A percentile compares a stretch with the other conserved stretches of the same genome.
phyloP scores from a whole-genome alignment of 2,113 vertebrate species.

The Mandrillus leucophaeus region DNA sequence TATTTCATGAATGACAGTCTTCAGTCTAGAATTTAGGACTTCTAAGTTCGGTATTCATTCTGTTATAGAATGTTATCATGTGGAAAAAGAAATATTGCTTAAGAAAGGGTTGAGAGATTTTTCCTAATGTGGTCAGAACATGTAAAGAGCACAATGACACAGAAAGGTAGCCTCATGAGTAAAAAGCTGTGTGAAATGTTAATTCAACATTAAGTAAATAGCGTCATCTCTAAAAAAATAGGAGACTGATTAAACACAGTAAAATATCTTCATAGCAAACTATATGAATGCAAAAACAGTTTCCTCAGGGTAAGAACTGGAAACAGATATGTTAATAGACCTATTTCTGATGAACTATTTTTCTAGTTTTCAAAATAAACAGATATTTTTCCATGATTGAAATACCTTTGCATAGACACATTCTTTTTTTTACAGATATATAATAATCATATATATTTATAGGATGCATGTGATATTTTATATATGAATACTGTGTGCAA shows the following conservation, averaged over 20 bases:
- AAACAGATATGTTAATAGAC: not conserved
- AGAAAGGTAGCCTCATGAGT: not conserved
- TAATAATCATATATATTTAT: not conserved
- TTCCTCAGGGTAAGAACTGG: not conserved
- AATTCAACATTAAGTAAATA: not conserved
- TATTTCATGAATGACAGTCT: not conserved
- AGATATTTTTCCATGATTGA: not conserved
- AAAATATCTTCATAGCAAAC: constrained; percentile 20
- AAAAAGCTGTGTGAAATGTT: constrained; percentile 4
- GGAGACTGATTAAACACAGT: not conserved
- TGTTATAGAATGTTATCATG: not conserved
- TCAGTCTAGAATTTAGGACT: not conserved
- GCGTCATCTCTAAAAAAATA: not conserved
- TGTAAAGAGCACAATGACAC: not conserved
- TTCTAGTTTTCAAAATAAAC: not conserved
- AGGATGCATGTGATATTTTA: not conserved
- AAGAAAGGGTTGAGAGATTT: not conserved
- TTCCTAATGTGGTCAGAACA: not conserved
- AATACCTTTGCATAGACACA: not conserved
- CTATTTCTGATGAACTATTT: not conserved
- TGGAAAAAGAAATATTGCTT: not conserved
- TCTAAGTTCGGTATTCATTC: not conserved
- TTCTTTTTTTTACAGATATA: not conserved
- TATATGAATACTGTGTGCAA: not conserved
- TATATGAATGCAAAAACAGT: not conserved